Evolutionary conservation across 2,888 invertebrate species (phyloP).

Genomic region (Blastobasis lacticolella): DNA sequence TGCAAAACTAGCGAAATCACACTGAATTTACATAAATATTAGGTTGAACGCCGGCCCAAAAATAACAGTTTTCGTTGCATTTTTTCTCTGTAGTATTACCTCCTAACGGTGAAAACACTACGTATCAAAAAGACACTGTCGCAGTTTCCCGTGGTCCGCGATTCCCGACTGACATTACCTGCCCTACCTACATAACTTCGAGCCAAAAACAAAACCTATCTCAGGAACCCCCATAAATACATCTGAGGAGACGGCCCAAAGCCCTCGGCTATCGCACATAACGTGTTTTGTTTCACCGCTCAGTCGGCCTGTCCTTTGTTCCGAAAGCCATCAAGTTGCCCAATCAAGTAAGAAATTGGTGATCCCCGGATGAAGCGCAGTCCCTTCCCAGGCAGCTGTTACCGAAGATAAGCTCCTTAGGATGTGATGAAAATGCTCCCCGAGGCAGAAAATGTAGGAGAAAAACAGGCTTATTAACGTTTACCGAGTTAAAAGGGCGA

Average conservation of each 20-base stretch:
- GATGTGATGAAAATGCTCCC: conserved; percentile 45
- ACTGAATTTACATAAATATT: no score
- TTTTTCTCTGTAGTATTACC: no score
- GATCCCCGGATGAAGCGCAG: conserved; percentile 41
- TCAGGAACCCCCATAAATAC: no score
- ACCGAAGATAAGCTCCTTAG: conserved; percentile 52
- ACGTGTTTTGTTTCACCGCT: conserved; percentile 29
- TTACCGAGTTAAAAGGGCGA: conserved; percentile 7
- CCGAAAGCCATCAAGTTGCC: conserved; percentile 60
- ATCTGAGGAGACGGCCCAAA: no score
- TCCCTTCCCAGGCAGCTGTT: conserved; percentile 41
- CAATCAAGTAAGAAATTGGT: conserved; percentile 71
- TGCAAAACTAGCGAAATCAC: no score
- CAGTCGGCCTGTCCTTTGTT: conserved; percentile 46
- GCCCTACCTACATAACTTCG: no score
- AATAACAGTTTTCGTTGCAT: no score
- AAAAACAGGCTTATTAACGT: conserved; percentile 28
- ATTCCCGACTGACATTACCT: no score
- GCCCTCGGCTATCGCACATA: conserved; percentile 17
- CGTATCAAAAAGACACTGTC: no score
- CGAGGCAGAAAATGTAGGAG: conserved; percentile 37
- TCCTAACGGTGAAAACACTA: no score
- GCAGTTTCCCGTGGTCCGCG: no score
- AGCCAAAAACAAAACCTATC: not conserved
- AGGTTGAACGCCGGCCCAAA: no score